phyloP scores from a whole-genome alignment of 2,113 vertebrate species.

The rabbit (Oryctolagus cuniculus) region mOryCun1.1 NC_091449.1:44353501-44354000 shows the following conservation, averaged over 20 bases:
- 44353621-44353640: background rate
- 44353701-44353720: background rate
- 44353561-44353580: background rate
- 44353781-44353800: conserved; percentile 46
- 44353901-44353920: background rate
- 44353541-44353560: background rate
- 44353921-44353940: background rate
- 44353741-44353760: conserved; percentile 49
- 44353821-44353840: conserved; percentile 35
- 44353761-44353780: background rate
- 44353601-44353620: background rate
- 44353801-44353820: conserved; percentile 58
- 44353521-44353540: background rate
- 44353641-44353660: conserved; percentile 31
- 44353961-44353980: background rate
- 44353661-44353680: background rate
- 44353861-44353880: conserved; percentile 45
- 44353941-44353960: background rate
- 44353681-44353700: conserved; percentile 56
- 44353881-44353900: conserved; percentile 40
- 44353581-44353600: background rate
- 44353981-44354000: background rate
- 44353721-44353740: conserved; percentile 44
- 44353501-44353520: background rate
- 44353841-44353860: conserved; percentile 44